Conservation (phyloP, 1,140 invertebrate species). For the Chionoecetes opilio region DNA sequence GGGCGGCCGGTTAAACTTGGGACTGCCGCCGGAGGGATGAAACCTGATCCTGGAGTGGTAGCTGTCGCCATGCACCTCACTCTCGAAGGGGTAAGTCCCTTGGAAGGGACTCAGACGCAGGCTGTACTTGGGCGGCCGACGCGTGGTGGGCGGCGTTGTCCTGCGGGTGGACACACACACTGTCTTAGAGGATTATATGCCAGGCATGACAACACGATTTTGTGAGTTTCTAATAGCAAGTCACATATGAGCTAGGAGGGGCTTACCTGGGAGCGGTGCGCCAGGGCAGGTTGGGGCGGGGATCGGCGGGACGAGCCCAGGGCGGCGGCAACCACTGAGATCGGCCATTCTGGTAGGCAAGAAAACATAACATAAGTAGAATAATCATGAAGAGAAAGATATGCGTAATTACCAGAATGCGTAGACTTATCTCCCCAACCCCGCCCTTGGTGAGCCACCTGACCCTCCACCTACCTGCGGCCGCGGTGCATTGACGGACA, state of each 20-base stretch:
- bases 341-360: neutral
- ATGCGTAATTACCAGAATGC: neutral
- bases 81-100: conserved; percentile 68
- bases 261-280: conserved; percentile 47
- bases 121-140: conserved; percentile 36
- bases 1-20: neutral
- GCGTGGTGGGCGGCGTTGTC: conserved; percentile 24
- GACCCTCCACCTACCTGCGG: neutral
- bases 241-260: neutral
- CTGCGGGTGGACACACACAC: neutral
- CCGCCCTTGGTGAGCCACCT: neutral
- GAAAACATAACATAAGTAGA: neutral
- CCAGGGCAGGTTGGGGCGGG: conserved; percentile 57
- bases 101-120: conserved; percentile 51
- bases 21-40: conserved; percentile 36
- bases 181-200: neutral
- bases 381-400: neutral
- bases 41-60: conserved; percentile 70
- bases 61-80: conserved; percentile 64
- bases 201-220: neutral
- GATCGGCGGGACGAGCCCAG: neutral
- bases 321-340: neutral
- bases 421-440: neutral
- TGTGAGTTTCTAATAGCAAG: neutral
- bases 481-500: neutral